phyloP scores from a whole-genome alignment of 2,797 vertebrate genomes.

The Poecilia gillii region DNA sequence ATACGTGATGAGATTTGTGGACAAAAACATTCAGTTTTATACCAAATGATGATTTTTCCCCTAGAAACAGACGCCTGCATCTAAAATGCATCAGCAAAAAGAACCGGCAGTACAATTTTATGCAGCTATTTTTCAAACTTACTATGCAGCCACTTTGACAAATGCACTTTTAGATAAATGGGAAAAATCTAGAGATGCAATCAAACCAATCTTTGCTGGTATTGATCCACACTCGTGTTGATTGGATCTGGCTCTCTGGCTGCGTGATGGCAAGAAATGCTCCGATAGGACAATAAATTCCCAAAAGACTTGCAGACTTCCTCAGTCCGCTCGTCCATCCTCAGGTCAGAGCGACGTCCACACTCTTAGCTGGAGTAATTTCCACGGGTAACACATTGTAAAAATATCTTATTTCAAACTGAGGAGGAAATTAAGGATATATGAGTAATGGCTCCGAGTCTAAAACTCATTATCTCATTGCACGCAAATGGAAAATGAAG shows the following conservation, averaged over 20 bases:
- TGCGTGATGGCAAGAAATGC: background rate
- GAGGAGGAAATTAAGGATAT: slow-evolving; percentile 48
- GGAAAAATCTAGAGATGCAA: background rate
- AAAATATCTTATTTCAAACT: slow-evolving; percentile 33
- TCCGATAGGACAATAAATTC: slow-evolving; percentile 9
- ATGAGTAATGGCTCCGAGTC: slow-evolving; percentile 61
- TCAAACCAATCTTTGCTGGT: background rate
- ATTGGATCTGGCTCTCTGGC: slow-evolving; percentile 6
- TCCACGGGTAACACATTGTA: slow-evolving; percentile 16
- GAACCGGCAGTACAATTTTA: background rate
- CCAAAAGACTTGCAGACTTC: slow-evolving; percentile 28
- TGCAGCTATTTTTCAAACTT: background rate
- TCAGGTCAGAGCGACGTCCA: slow-evolving; percentile 32
- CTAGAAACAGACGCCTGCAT: background rate
- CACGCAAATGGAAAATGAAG: slow-evolving; percentile 63
- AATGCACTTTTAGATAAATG: slow-evolving; percentile 5
- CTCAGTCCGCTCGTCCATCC: slow-evolving; percentile 29
- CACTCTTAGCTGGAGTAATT: slow-evolving; percentile 26
- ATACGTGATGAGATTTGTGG: background rate
- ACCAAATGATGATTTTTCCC: background rate
- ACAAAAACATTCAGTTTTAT: background rate
- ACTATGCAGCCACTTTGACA: background rate
- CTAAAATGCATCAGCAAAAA: background rate
- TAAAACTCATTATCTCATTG: slow-evolving; percentile 71
- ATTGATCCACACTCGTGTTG: slow-evolving; percentile 24